phyloP scores from a whole-genome alignment of 2,888 invertebrate genomes.

The Podabrus alpinus region DNA sequence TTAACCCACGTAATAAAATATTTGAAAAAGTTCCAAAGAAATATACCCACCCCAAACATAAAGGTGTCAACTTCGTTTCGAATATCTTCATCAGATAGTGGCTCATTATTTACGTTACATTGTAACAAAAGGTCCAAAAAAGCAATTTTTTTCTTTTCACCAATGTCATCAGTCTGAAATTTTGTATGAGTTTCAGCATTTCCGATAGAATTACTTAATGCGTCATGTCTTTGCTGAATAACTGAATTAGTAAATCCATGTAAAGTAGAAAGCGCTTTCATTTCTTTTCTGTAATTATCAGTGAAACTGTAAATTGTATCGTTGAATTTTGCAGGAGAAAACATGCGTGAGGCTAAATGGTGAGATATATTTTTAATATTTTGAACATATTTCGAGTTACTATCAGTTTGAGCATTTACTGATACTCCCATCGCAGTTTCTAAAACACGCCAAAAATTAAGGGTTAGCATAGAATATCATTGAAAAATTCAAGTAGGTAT shows the following conservation, averaged over 20 bases:
- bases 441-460: conserved; percentile 43
- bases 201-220: conserved; percentile 27
- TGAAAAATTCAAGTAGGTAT: too few relatives aligned
- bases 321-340: conserved; percentile 57
- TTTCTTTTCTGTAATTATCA: conserved; percentile 63
- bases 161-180: conserved; percentile 59
- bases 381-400: conserved; percentile 71
- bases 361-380: conserved; percentile 63
- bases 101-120: conserved; percentile 60
- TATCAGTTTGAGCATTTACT: conserved; percentile 70
- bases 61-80: conserved; percentile 75
- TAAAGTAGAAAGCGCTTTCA: conserved; percentile 54
- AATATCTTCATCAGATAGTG: conserved; percentile 63
- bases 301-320: conserved; percentile 61
- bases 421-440: conserved; percentile 85
- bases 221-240: conserved; percentile 57
- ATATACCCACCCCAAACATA: conserved; percentile 65
- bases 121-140: conserved; percentile 69
- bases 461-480: too few relatives aligned
- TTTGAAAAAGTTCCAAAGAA: too few relatives aligned
- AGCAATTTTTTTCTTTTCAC: conserved; percentile 57
- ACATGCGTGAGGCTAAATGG: conserved; percentile 40
- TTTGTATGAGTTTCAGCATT: conserved; percentile 15
- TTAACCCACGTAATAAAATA: too few relatives aligned
- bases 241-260: conserved; percentile 61